phyloP scores from a whole-genome alignment of 2,113 vertebrate genomes.

The Peromyscus californicus region DNA sequence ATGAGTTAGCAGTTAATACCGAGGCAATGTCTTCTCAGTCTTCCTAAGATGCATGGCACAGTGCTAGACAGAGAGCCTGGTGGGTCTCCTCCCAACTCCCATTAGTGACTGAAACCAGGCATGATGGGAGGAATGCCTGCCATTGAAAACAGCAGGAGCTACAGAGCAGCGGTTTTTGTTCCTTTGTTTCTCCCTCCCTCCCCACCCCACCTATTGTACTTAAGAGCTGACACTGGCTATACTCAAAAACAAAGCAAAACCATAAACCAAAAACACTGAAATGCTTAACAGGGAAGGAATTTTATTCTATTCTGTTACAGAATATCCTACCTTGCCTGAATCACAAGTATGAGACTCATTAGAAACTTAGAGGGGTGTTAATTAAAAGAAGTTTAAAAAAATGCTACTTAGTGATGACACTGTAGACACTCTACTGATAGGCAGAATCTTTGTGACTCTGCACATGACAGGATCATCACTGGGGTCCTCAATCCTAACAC shows the following conservation, averaged over 20 bases:
- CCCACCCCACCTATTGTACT: background rate
- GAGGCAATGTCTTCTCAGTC: background rate
- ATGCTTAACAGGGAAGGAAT: background rate
- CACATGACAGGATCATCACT: background rate
- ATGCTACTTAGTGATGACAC: background rate
- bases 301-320: background rate
- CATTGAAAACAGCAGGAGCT: background rate
- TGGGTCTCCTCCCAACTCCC: background rate
- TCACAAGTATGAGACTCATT: background rate
- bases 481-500: background rate
- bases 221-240: background rate
- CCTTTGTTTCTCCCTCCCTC: background rate
- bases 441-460: background rate
- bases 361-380: background rate
- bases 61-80: background rate
- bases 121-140: background rate
- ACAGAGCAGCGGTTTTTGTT: background rate
- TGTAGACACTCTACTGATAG: background rate
- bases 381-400: background rate
- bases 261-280: background rate
- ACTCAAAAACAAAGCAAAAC: conserved; percentile 25
- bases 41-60: background rate
- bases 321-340: conserved; percentile 6
- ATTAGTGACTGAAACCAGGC: background rate
- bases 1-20: background rate